Conservation (phyloP, 2,888 invertebrate genomes). For the Congeria kusceri region DNA sequence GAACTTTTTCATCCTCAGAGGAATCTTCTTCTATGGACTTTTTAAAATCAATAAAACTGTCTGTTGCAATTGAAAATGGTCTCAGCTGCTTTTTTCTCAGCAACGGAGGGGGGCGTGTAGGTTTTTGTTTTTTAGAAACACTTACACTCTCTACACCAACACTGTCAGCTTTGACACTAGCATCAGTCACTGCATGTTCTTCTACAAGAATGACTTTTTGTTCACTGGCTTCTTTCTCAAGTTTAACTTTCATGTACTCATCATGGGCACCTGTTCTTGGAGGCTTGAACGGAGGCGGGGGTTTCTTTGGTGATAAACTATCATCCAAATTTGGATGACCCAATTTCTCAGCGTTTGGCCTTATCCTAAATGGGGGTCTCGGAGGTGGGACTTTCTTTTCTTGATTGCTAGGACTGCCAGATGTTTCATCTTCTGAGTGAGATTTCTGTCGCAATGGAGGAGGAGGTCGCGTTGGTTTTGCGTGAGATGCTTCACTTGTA, state of each 20-base stretch:
- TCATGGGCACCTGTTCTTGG: conserved; percentile 79
- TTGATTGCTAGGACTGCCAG: not conserved
- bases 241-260: conserved; percentile 73
- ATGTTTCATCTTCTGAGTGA: conserved; percentile 24
- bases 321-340: no score
- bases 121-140: conserved; percentile 44
- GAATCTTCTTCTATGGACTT: conserved; percentile 26
- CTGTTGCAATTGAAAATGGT: conserved; percentile 63
- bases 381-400: conserved; percentile 29
- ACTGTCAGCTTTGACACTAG: conserved; percentile 12
- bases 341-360: no score
- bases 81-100: conserved; percentile 40
- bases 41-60: conserved; percentile 35
- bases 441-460: conserved; percentile 54
- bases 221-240: conserved; percentile 48
- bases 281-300: conserved; percentile 73
- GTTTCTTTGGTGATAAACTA: not conserved
- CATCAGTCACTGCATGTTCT: not conserved
- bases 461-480: conserved; percentile 41
- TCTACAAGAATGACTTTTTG: conserved; percentile 15
- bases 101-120: conserved; percentile 67
- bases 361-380: conserved; percentile 45
- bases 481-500: conserved; percentile 46
- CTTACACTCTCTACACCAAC: not conserved
- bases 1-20: conserved; percentile 35